Evolutionary conservation across 2,797 vertebrate species (phyloP).

Genomic region (Nyctalus aviator): DNA sequence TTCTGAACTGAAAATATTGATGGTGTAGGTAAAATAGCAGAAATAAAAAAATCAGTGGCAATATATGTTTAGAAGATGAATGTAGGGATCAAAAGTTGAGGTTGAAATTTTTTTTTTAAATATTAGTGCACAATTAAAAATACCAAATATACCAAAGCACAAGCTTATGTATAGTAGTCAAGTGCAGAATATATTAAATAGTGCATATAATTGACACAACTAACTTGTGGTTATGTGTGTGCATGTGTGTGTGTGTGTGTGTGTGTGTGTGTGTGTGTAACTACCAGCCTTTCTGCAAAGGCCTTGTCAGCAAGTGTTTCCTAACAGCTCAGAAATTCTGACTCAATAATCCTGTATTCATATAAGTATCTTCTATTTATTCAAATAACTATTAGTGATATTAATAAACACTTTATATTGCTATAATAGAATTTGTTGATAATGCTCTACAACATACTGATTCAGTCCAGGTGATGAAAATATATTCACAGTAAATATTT

Average conservation of each 20-base stretch:
- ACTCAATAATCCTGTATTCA: slow-evolving; percentile 43
- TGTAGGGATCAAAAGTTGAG: slow-evolving; percentile 40
- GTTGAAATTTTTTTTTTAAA: neutral
- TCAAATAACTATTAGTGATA: slow-evolving; percentile 28
- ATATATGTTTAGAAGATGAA: neutral
- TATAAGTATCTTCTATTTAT: slow-evolving; percentile 8
- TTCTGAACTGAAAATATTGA: slow-evolving; percentile 57
- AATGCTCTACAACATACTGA: neutral
- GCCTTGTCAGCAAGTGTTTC: neutral
- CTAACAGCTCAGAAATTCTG: slow-evolving; percentile 10
- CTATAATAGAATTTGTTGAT: neutral
- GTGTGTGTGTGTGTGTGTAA: neutral
- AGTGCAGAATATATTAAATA: neutral
- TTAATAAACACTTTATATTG: slow-evolving; percentile 2
- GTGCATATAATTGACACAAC: neutral
- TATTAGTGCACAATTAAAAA: slow-evolving; percentile 41
- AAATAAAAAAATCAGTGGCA: slow-evolving; percentile 18
- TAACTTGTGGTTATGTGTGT: neutral
- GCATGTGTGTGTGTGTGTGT: neutral
- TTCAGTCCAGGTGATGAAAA: slow-evolving; percentile 42
- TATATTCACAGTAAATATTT: slow-evolving; percentile 33
- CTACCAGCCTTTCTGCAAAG: neutral
- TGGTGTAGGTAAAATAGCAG: neutral
- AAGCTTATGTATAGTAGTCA: neutral
- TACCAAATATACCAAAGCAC: slow-evolving; percentile 23